Conservation (phyloP, 1,140 invertebrate genomes). For the Cephus cinctus region DNA sequence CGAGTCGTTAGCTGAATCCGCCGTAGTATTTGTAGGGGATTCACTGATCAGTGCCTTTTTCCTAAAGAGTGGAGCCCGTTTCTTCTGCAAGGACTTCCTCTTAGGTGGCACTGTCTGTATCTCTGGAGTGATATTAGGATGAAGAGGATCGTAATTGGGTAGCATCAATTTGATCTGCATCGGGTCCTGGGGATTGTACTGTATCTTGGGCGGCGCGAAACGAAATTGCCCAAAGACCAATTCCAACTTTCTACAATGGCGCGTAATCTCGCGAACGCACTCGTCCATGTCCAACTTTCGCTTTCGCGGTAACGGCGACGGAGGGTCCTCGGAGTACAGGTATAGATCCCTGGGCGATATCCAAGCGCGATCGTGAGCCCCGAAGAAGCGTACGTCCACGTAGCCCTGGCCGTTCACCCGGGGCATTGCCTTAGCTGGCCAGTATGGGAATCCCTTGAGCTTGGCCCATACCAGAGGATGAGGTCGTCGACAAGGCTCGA, state of each 20-base stretch:
- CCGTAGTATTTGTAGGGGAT: neutral
- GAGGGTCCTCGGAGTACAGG: constrained; percentile 71
- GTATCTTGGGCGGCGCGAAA: constrained; percentile 72
- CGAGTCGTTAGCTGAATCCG: neutral
- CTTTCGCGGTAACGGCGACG: constrained; percentile 61
- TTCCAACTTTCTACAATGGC: constrained; percentile 45
- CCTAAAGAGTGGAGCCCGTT: too few relatives aligned
- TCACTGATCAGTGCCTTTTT: too few relatives aligned
- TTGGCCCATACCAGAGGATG: constrained; percentile 91
- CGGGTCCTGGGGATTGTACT: constrained; percentile 68
- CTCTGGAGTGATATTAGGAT: too few relatives aligned
- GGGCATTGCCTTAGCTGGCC: constrained; percentile 90
- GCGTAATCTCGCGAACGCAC: constrained; percentile 60
- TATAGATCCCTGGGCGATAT: constrained; percentile 82
- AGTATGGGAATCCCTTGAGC: constrained; percentile 91
- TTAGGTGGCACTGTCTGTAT: too few relatives aligned
- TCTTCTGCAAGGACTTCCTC: neutral
- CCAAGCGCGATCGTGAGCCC: constrained; percentile 91
- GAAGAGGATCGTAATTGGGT: constrained; percentile 57
- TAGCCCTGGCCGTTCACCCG: constrained; percentile 67
- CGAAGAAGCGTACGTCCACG: constrained; percentile 92
- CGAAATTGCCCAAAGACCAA: constrained; percentile 71
- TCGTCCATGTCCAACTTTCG: constrained; percentile 64
- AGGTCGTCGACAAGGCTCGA: constrained; percentile 83
- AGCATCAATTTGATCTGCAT: constrained; percentile 70